These are phyloP conservation scores for Pachycephus smyrnensis DNA, from an alignment of 2,888 invertebrate species.

Conservation along the genomic window DNA sequence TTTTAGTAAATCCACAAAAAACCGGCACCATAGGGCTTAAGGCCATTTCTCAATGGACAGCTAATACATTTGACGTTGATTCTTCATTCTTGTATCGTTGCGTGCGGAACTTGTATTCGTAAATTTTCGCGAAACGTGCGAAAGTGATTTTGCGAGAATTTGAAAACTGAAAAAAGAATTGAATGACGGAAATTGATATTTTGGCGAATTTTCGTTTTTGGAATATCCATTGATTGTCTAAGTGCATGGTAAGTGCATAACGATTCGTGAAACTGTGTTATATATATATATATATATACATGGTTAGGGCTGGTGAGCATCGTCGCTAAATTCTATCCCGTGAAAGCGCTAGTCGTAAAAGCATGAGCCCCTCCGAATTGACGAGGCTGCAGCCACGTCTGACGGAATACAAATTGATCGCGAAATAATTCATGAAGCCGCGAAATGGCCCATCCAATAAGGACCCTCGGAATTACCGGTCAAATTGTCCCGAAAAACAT, in stretches of 20 bases:
- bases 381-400: constrained; percentile 10
- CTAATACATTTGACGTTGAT: neutral
- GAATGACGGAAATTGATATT: too few relatives aligned
- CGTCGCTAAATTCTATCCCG: neutral
- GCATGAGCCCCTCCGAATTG: constrained; percentile 5
- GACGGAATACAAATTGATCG: constrained; percentile 37
- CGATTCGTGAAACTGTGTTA: neutral
- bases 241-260: neutral
- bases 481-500: constrained; percentile 22
- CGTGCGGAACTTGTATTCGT: too few relatives aligned
- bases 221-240: too few relatives aligned
- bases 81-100: too few relatives aligned
- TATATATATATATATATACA: neutral
- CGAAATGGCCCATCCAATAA: constrained; percentile 27
- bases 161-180: too few relatives aligned
- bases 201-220: too few relatives aligned
- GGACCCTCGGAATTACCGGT: constrained; percentile 22
- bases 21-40: too few relatives aligned
- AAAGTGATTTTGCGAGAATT: too few relatives aligned
- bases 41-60: too few relatives aligned
- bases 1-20: neutral
- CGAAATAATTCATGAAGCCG: constrained; percentile 36
- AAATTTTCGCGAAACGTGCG: too few relatives aligned
- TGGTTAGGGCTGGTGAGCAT: neutral
- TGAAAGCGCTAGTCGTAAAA: constrained; percentile 19